A percentile compares a stretch with the other conserved stretches of the same genome.
Evolutionary conservation across 1,140 invertebrate genomes (phyloP).

Genomic region (Atta cephalotes): DNA sequence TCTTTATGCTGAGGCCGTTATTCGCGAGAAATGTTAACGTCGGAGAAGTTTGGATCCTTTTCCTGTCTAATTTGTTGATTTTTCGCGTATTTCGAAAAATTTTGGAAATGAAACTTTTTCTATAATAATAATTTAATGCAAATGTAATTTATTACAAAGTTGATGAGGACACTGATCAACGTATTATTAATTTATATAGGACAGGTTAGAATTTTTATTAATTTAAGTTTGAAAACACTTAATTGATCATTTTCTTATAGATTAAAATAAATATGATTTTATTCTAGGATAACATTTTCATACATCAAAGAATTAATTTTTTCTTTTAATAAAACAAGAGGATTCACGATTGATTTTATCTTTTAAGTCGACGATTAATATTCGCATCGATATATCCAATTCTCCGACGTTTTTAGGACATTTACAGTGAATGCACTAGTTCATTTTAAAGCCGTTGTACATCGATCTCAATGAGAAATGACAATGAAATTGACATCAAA

Average conservation of each 20-base stretch:
- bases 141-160: not conserved
- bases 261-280: not conserved
- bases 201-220: not conserved
- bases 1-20: not conserved
- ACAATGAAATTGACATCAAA: too few relatives aligned
- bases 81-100: not conserved
- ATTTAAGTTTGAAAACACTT: not conserved
- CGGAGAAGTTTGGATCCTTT: conserved; percentile 57
- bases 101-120: not conserved
- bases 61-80: not conserved
- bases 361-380: conserved; percentile 17
- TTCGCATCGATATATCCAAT: conserved; percentile 42
- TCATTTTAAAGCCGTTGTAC: too few relatives aligned
- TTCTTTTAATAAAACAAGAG: not conserved
- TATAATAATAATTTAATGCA: not conserved
- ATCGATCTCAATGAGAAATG: too few relatives aligned
- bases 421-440: too few relatives aligned
- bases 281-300: not conserved
- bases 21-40: conserved; percentile 51
- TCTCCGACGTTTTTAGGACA: conserved; percentile 64
- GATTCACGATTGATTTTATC: not conserved
- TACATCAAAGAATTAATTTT: not conserved
- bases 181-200: not conserved
- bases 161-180: not conserved
- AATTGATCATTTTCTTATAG: not conserved